phyloP scores from a whole-genome alignment of 92 coral and sea anemone species.

The Epizoanthus fatuus region DNA sequence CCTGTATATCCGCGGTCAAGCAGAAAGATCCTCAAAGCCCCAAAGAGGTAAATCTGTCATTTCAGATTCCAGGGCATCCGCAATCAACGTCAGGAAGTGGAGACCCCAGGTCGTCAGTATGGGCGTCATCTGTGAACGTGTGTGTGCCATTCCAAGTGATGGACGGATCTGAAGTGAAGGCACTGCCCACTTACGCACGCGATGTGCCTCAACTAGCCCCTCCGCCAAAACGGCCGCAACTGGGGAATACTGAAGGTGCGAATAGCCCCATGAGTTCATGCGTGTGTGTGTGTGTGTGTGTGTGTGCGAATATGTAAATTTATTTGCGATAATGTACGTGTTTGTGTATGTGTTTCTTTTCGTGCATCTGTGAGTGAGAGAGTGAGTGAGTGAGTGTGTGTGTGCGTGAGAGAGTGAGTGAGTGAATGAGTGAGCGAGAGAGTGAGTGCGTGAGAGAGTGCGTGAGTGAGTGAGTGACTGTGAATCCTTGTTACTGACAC shows the following conservation, averaged over 20 bases:
- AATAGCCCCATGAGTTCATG: neutral
- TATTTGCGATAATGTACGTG: neutral
- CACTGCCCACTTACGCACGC: conserved; percentile 6
- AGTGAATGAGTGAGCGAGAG: too few species aligned
- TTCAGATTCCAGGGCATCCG: conserved; percentile 79
- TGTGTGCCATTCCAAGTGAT: conserved; percentile 93
- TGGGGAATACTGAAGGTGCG: neutral
- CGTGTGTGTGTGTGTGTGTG: neutral
- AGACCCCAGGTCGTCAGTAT: conserved; percentile 55
- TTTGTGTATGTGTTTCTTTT: neutral
- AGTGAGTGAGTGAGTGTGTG: too few species aligned
- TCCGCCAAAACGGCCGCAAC: conserved; percentile 18
- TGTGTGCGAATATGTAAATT: too few species aligned
- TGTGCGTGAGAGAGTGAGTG: too few species aligned
- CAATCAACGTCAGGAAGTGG: conserved; percentile 33
- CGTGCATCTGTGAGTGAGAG: too few species aligned
- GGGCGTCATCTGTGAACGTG: conserved; percentile 88
- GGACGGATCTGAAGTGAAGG: conserved; percentile 59
- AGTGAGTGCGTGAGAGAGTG: too few species aligned
- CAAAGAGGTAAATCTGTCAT: conserved; percentile 75
- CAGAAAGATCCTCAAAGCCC: conserved; percentile 36
- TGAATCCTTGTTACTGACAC: too few species aligned
- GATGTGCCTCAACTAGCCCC: conserved; percentile 40
- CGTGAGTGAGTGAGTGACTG: too few species aligned
- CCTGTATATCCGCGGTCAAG: conserved; percentile 35